Evolutionary conservation across 92 coral and sea anemone genomes (phyloP).

Genomic region (Epizoanthus illoricatus): DNA sequence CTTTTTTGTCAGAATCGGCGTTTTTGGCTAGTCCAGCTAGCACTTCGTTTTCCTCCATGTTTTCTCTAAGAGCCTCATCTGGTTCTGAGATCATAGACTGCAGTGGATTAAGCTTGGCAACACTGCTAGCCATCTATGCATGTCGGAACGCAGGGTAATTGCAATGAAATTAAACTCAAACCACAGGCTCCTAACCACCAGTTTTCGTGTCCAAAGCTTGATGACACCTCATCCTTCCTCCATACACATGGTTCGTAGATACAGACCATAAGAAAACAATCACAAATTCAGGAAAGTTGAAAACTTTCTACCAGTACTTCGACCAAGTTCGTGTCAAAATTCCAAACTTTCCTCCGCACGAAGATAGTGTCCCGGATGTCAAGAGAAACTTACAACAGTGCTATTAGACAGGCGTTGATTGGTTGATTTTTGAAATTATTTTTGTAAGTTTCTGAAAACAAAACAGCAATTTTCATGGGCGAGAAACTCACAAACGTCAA

Average conservation of each 20-base stretch:
- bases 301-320: constrained; percentile 25
- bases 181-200: constrained; percentile 68
- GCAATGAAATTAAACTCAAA: constrained; percentile 63
- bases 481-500: constrained; percentile 25
- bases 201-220: constrained; percentile 27
- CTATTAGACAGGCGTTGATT: constrained; percentile 19
- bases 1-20: constrained; percentile 80
- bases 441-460: constrained; percentile 36
- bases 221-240: constrained; percentile 32
- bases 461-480: constrained; percentile 19
- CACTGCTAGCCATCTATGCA: constrained; percentile 89
- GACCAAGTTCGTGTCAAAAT: constrained; percentile 34
- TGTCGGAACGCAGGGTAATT: constrained; percentile 66
- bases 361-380: constrained; percentile 38
- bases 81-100: constrained; percentile 95
- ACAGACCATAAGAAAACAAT: constrained; percentile 6
- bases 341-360: constrained; percentile 31
- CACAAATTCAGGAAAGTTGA: constrained; percentile 9
- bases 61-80: constrained; percentile 86
- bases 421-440: constrained; percentile 6
- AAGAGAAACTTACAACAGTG: constrained; percentile 29
- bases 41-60: constrained; percentile 93
- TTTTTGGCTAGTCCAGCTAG: constrained; percentile 83
- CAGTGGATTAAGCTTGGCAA: constrained; percentile 96
- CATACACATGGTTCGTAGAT: not conserved